Evolutionary conservation across 2,888 invertebrate species (phyloP).

Genomic region (Mongoloraphidia duomilia): DNA sequence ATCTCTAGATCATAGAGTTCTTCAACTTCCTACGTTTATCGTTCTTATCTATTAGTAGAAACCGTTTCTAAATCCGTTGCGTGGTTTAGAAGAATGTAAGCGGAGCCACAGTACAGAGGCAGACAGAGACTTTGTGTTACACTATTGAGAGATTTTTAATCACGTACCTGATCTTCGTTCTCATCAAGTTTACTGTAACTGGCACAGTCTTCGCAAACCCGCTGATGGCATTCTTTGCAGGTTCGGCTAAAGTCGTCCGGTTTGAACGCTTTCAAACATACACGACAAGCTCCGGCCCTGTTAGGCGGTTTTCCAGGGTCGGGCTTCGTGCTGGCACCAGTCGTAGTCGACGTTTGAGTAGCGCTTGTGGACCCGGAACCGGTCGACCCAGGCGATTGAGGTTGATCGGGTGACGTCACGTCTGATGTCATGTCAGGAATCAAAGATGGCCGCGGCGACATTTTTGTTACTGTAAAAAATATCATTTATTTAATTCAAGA

Average conservation of each 20-base stretch:
- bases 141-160: too few species aligned
- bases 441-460: slow-evolving; percentile 48
- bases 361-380: slow-evolving; percentile 31
- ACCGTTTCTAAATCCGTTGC: too few species aligned
- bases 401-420: slow-evolving; percentile 25
- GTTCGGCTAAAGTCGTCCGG: slow-evolving; percentile 78
- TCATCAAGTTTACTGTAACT: slow-evolving; percentile 77
- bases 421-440: slow-evolving; percentile 36
- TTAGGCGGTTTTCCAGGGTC: slow-evolving; percentile 63
- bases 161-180: slow-evolving; percentile 61
- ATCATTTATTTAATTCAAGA: too few species aligned
- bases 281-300: slow-evolving; percentile 62
- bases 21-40: too few species aligned
- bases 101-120: too few species aligned
- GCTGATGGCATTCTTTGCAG: slow-evolving; percentile 80
- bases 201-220: slow-evolving; percentile 87
- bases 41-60: too few species aligned
- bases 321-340: slow-evolving; percentile 24
- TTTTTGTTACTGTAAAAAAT: slow-evolving; percentile 46
- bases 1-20: too few species aligned
- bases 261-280: slow-evolving; percentile 78
- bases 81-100: too few species aligned
- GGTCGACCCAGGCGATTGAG: slow-evolving; percentile 29
- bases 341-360: slow-evolving; percentile 33
- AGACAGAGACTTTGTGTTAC: too few species aligned